phyloP scores from a whole-genome alignment of 2,888 invertebrate genomes.

The Melanostoma mellinum region DNA sequence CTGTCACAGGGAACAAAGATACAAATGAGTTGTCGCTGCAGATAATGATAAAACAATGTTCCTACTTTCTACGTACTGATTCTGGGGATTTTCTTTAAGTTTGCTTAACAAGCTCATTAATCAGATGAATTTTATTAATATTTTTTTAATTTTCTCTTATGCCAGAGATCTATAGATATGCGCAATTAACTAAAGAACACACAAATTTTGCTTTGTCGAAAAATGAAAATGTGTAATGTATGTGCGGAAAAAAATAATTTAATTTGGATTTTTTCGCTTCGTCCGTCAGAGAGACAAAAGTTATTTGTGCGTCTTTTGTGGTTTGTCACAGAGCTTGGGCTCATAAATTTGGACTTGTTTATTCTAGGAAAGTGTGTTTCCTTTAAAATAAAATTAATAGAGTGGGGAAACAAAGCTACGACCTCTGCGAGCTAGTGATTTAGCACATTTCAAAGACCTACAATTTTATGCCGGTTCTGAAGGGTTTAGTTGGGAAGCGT shows the following conservation, averaged over 20 bases:
- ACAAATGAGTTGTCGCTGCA: constrained; percentile 36
- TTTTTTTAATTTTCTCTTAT: constrained; percentile 20
- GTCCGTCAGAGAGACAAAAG: not conserved
- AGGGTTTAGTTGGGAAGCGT: too few relatives aligned
- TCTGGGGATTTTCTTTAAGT: not conserved
- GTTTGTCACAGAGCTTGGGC: constrained; percentile 12
- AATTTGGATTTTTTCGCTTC: constrained; percentile 1
- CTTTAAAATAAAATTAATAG: too few relatives aligned
- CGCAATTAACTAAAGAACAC: constrained; percentile 19
- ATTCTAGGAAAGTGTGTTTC: not conserved
- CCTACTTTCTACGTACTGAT: not conserved
- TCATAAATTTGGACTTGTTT: constrained; percentile 23
- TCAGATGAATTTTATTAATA: constrained; percentile 25
- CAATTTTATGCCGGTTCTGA: too few relatives aligned
- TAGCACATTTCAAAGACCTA: too few relatives aligned
- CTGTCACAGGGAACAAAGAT: constrained; percentile 23
- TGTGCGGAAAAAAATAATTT: not conserved
- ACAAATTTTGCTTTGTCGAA: not conserved
- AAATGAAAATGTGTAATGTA: not conserved
- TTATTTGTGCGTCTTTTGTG: constrained; percentile 19
- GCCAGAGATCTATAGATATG: not conserved
- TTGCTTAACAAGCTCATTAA: constrained; percentile 26
- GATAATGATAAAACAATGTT: constrained; percentile 20
- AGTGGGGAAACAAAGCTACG: too few relatives aligned
- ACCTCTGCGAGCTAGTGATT: too few relatives aligned